Conservation (phyloP, 2,888 invertebrate species). For the Blera fallax region DNA sequence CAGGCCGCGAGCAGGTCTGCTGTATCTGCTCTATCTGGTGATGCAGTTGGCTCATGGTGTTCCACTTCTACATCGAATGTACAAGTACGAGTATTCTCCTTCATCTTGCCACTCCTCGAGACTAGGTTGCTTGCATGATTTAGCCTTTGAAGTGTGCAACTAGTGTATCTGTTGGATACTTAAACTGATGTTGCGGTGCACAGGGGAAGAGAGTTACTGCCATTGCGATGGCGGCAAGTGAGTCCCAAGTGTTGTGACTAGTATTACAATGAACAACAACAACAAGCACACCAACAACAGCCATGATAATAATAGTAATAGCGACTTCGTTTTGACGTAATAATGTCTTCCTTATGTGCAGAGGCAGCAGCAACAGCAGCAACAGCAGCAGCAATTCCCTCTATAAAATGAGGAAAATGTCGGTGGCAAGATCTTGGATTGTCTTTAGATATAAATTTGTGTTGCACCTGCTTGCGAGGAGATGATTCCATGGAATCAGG, state of each 20-base stretch:
- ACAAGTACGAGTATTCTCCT: slow-evolving; percentile 32
- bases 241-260: slow-evolving; percentile 55
- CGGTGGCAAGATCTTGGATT: slow-evolving; percentile 50
- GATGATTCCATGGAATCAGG: slow-evolving; percentile 52
- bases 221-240: slow-evolving; percentile 32
- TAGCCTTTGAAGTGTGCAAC: slow-evolving; percentile 59
- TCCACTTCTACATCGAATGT: slow-evolving; percentile 52
- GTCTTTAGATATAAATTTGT: slow-evolving; percentile 42
- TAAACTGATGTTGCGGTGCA: slow-evolving; percentile 6
- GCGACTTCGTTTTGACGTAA: slow-evolving; percentile 63
- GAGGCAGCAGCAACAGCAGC: background rate
- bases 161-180: slow-evolving; percentile 45
- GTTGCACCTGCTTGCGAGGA: slow-evolving; percentile 53
- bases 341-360: slow-evolving; percentile 62
- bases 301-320: slow-evolving; percentile 60
- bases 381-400: background rate
- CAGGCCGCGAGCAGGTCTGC: slow-evolving; percentile 33
- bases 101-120: slow-evolving; percentile 55
- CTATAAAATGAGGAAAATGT: background rate
- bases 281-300: slow-evolving; percentile 19
- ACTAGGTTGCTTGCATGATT: slow-evolving; percentile 57
- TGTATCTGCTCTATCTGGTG: background rate
- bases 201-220: background rate
- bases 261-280: slow-evolving; percentile 56
- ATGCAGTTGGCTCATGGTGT: slow-evolving; percentile 23